Conservation (phyloP, 2,888 invertebrate species). For the Epistrophe grossulariae region DNA sequence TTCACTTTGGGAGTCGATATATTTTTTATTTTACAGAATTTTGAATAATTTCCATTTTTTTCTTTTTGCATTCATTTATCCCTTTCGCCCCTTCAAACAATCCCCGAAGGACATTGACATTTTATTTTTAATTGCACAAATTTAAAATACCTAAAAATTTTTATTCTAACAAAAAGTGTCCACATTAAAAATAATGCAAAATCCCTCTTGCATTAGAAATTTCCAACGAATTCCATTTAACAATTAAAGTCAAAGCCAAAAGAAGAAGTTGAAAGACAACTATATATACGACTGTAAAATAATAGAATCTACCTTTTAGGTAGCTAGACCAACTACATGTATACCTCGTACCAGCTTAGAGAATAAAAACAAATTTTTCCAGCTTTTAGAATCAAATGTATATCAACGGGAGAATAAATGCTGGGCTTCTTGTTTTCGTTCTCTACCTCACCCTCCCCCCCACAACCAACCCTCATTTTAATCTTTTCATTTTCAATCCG, state of each 20-base stretch:
- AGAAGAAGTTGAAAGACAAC: background rate
- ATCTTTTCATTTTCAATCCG: slow-evolving; percentile 60
- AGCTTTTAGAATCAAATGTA: slow-evolving; percentile 14
- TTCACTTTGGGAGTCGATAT: too few relatives aligned
- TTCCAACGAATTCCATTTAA: slow-evolving; percentile 36
- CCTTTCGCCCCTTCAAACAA: too few relatives aligned
- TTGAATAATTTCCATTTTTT: too few relatives aligned
- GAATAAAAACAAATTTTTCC: slow-evolving; percentile 34
- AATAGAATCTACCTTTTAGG: background rate
- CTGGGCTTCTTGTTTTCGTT: background rate
- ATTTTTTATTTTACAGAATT: background rate
- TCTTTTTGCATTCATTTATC: background rate
- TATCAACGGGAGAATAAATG: background rate
- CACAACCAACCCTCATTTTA: slow-evolving; percentile 39
- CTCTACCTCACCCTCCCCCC: too few relatives aligned
- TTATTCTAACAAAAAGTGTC: slow-evolving; percentile 23
- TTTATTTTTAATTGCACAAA: background rate
- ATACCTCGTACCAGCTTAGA: background rate
- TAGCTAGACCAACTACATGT: background rate
- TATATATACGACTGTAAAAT: background rate
- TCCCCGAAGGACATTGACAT: background rate
- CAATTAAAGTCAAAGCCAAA: slow-evolving; percentile 47
- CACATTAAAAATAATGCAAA: slow-evolving; percentile 16
- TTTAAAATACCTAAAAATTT: background rate
- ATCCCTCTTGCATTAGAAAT: slow-evolving; percentile 23